Conservation (phyloP, 2,113 vertebrate genomes). For the Columbina picui region DNA sequence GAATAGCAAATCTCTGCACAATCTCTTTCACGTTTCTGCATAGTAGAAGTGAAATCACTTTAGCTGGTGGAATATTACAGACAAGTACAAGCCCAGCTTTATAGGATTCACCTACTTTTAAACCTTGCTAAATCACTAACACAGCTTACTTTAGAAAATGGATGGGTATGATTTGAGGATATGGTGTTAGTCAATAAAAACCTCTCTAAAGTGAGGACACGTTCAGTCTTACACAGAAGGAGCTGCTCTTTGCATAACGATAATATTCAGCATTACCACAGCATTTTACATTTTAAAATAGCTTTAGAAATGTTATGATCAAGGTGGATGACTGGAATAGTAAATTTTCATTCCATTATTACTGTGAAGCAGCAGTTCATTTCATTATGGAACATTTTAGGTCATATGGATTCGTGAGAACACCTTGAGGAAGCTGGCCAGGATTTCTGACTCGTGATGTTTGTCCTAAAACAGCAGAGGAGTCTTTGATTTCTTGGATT, state of each 20-base stretch:
- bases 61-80: conserved; percentile 26
- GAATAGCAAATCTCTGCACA: conserved; percentile 58
- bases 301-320: conserved; percentile 44
- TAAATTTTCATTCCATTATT: conserved; percentile 43
- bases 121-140: conserved; percentile 34
- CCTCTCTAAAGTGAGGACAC: background rate
- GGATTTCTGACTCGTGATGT: background rate
- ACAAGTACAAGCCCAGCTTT: conserved; percentile 22
- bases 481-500: background rate
- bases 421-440: conserved; percentile 19
- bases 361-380: conserved; percentile 15
- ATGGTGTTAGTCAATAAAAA: conserved; percentile 49
- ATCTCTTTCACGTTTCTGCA: conserved; percentile 7
- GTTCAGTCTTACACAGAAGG: background rate
- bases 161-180: conserved; percentile 23
- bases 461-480: background rate
- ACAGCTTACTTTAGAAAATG: conserved; percentile 49
- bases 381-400: conserved; percentile 44
- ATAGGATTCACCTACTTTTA: conserved; percentile 48
- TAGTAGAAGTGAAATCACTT: conserved; percentile 40
- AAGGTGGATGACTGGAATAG: conserved; percentile 47
- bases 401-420: conserved; percentile 8
- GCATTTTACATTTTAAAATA: conserved; percentile 36
- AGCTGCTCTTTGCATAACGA: background rate
- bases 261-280: background rate